A percentile compares a stretch with the other conserved stretches of the same genome.
phyloP scores from a whole-genome alignment of 2,888 invertebrate species.

The Psylliodes chrysocephalus region DNA sequence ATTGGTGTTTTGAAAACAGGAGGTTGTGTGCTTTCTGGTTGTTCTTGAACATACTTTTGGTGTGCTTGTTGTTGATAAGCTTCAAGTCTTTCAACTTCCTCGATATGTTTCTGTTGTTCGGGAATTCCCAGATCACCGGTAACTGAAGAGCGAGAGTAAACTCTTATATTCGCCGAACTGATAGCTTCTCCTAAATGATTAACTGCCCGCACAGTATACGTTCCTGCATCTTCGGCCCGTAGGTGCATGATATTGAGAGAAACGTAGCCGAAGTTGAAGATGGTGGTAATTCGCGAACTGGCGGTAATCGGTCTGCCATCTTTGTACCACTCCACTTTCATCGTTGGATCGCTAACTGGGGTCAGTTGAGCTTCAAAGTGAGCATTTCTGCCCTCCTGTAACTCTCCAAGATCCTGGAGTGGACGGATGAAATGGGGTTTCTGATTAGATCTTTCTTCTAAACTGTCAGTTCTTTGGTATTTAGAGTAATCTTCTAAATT shows the following conservation, averaged over 20 bases:
- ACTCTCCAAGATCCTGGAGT: conserved; percentile 84
- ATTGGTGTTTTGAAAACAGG: conserved; percentile 92
- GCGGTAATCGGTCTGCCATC: conserved; percentile 95
- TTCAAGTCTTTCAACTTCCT: conserved; percentile 91
- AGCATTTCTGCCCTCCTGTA: conserved; percentile 90
- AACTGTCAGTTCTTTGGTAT: conserved; percentile 85
- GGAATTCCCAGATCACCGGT: conserved; percentile 85
- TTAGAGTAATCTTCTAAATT: conserved; percentile 90
- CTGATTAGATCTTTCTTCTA: conserved; percentile 83
- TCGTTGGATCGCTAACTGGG: conserved; percentile 91
- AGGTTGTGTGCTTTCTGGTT: conserved; percentile 80
- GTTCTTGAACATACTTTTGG: conserved; percentile 82
- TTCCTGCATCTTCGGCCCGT: conserved; percentile 97
- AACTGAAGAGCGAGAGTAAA: conserved; percentile 81
- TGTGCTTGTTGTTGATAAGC: conserved; percentile 86
- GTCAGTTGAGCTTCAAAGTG: conserved; percentile 94
- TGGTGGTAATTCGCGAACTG: conserved; percentile 96
- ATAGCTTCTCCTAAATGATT: conserved; percentile 92
- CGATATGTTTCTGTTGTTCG: conserved; percentile 90
- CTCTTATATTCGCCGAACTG: conserved; percentile 81
- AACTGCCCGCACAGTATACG: conserved; percentile 91
- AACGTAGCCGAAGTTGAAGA: conserved; percentile 99
- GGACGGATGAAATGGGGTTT: conserved; percentile 90
- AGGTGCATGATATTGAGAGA: conserved; percentile 98
- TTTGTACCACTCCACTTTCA: conserved; percentile 98